phyloP scores from a whole-genome alignment of 2,797 vertebrate species.

The Acipenser ruthenus region DNA sequence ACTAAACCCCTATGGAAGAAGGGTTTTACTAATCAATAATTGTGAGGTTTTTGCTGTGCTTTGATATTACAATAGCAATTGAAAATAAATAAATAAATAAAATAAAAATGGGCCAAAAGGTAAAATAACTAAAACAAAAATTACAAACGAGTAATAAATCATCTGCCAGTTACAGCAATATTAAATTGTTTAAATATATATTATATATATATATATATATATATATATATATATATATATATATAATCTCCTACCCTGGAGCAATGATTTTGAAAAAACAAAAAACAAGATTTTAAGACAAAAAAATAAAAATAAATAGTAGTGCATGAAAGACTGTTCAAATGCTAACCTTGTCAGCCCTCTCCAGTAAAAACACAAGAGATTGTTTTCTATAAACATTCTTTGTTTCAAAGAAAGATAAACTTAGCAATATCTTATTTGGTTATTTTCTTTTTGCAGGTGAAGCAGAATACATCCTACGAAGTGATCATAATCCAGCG shows the following conservation, averaged over 20 bases:
- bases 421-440: too few species aligned
- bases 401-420: background rate
- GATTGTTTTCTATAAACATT: background rate
- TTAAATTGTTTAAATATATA: too few species aligned
- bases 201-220: too few species aligned
- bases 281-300: conserved; percentile 16
- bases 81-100: background rate
- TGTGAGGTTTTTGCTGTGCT: conserved; percentile 38
- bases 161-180: conserved; percentile 57
- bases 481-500: too few species aligned
- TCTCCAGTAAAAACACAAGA: conserved; percentile 6
- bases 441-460: too few species aligned
- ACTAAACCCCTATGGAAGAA: conserved; percentile 9
- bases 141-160: conserved; percentile 52
- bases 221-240: too few species aligned
- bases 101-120: conserved; percentile 29
- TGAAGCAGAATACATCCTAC: too few species aligned
- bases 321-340: conserved; percentile 30
- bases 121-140: too few species aligned
- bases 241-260: too few species aligned
- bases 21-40: conserved; percentile 31
- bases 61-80: conserved; percentile 30
- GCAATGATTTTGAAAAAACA: too few species aligned
- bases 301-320: conserved; percentile 24
- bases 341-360: conserved; percentile 70